Evolutionary conservation across 2,113 vertebrate species (phyloP).

Genomic region (Xiphophorus couchianus): DNA sequence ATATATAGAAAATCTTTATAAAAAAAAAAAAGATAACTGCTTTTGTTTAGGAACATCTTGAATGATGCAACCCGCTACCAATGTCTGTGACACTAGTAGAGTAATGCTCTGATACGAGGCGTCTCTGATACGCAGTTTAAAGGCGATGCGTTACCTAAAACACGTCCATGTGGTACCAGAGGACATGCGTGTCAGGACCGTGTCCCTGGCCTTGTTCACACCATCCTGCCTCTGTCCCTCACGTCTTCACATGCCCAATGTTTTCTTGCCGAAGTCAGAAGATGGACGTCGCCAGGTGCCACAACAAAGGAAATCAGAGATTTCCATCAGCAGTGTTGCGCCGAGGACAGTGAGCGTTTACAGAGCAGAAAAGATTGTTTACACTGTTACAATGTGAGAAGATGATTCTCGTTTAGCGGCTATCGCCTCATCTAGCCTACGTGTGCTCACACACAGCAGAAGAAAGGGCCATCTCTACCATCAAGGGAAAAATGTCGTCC

Average conservation of each 20-base stretch:
- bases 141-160: neutral
- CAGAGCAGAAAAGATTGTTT: constrained; percentile 48
- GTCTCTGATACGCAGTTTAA: neutral
- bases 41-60: neutral
- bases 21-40: no score
- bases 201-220: neutral
- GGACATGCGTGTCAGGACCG: constrained; percentile 13
- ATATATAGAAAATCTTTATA: no score
- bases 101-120: no score
- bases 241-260: constrained; percentile 15
- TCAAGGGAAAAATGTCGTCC: constrained; percentile 53
- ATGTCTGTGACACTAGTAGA: neutral
- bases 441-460: constrained; percentile 58
- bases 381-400: constrained; percentile 23
- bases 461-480: constrained; percentile 52
- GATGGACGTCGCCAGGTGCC: constrained; percentile 44
- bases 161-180: neutral
- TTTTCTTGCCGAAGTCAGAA: constrained; percentile 21
- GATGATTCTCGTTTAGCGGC: neutral
- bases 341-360: constrained; percentile 60
- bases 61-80: neutral
- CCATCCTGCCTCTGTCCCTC: constrained; percentile 18
- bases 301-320: constrained; percentile 73
- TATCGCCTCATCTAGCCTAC: constrained; percentile 61
- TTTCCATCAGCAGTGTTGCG: constrained; percentile 41